Base-by-base conservation (phyloP, 2,113 vertebrate genomes). In the Rhinolophus ferrumequinum region DNA sequence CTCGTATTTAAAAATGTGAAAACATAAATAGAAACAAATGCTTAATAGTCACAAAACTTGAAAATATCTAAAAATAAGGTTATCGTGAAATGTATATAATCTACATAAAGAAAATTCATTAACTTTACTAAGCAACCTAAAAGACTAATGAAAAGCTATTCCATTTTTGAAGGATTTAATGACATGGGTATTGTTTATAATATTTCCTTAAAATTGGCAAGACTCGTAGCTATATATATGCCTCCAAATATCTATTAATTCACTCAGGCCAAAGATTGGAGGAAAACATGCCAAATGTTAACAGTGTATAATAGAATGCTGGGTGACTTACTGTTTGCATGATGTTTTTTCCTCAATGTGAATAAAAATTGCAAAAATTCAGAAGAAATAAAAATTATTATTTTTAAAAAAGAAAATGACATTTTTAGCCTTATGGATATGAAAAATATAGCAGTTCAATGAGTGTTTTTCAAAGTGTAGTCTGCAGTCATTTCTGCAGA, bases 301-400 rank as follows among this genome's bases (percentile, higher is more conserved):
- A 72, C 50, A 64, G 50, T 88, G 13, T 72, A 83, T 38, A 79
- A n/a, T 76, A 82, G 52, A 91, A 44, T 24, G 4, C 16, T 16
- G 8, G 30, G 7, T 52, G 26, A 69, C 35, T 79, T 72, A n/a
- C 60, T 90, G 22, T 76, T 64, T 64, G 19, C 35, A 3, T 60
- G 21, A 15, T 50, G 3, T 64, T 67, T 81, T 80, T 83, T 41
- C 50, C 64, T 90, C 10, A 66, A 30, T 2, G 19, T 80, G 69
- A 93, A 87, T 82, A 77, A 33, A 70, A 90, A 22, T 90, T 95
- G 87, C 8, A 19, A 64, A 93, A 91, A 30, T 88, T 95, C 16
- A 75, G 44, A 81, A 44, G 56, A 62, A 56, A 75, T 66, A 0
- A 72, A 64, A 96, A 30, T 5, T 54, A 54, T 54, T 18, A 9